A percentile compares a stretch with the other conserved stretches of the same genome.
Conservation (phyloP, 2,113 vertebrate species). For the Crotalus horridus region DNA sequence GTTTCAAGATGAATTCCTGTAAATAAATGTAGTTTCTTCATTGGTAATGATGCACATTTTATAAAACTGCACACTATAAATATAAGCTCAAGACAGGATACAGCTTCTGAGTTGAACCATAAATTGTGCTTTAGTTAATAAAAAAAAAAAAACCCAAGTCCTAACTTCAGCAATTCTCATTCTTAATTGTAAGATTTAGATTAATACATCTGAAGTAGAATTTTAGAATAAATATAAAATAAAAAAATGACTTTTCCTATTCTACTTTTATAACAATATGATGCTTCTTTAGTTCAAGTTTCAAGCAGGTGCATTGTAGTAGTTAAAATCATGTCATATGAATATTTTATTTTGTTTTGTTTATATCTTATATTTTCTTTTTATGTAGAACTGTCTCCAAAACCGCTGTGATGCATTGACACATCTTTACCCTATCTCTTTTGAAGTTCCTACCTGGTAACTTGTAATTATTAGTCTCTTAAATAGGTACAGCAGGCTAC, state of each 20-base stretch:
- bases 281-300: conserved; percentile 37
- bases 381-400: not conserved
- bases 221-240: conserved; percentile 27
- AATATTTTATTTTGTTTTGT: not conserved
- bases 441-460: not conserved
- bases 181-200: conserved; percentile 43
- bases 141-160: conserved; percentile 25
- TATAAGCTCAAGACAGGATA: conserved; percentile 4
- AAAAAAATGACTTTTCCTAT: conserved; percentile 63
- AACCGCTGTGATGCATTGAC: not conserved
- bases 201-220: conserved; percentile 3
- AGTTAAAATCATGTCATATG: not conserved
- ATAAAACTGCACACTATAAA: conserved; percentile 7
- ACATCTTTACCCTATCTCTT: not conserved
- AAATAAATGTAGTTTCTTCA: conserved; percentile 16
- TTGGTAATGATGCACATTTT: not conserved
- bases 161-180: conserved; percentile 47
- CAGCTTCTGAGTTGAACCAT: conserved; percentile 23
- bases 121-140: conserved; percentile 33
- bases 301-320: conserved; percentile 1
- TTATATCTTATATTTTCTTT: not conserved
- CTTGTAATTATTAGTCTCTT: not conserved
- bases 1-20: conserved; percentile 2
- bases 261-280: conserved; percentile 39
- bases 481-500: not conserved